Percentiles rank a stretch among this genome's conserved stretches.
Evolutionary conservation across 2,888 invertebrate species (phyloP).

Genomic region (Sminthurinus aureus): DNA sequence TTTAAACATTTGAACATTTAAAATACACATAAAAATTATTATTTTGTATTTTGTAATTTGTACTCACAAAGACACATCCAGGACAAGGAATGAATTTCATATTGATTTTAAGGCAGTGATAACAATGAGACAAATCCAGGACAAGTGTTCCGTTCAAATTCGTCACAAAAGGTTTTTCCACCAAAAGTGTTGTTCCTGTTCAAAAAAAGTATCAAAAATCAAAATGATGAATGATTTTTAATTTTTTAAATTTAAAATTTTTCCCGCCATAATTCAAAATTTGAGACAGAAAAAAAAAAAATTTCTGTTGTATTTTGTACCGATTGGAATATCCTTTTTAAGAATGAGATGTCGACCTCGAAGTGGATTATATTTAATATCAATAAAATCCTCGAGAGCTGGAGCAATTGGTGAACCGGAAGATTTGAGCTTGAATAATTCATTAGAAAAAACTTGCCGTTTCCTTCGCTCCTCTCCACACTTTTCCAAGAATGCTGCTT

Average conservation of each 20-base stretch:
- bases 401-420: not conserved
- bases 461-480: not conserved
- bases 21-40: too few relatives aligned
- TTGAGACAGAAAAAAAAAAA: not conserved
- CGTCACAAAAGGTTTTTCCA: not conserved
- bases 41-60: too few relatives aligned
- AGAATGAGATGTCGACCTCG: not conserved
- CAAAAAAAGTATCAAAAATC: not conserved
- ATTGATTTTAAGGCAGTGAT: not conserved
- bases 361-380: not conserved
- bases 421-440: not conserved
- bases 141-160: not conserved
- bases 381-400: not conserved
- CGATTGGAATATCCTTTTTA: not conserved
- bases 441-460: not conserved
- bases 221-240: too few relatives aligned
- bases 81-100: not conserved
- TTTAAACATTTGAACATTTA: too few relatives aligned
- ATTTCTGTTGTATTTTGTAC: not conserved
- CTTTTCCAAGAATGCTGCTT: not conserved
- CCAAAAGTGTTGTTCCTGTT: not conserved
- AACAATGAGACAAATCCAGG: not conserved
- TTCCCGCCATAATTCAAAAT: not conserved
- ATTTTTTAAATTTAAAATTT: too few relatives aligned
- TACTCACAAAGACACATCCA: not conserved